These are phyloP conservation scores for Cheilosia urbana DNA, from an alignment of 2,888 invertebrate genomes.

Conservation along the genomic window DNA sequence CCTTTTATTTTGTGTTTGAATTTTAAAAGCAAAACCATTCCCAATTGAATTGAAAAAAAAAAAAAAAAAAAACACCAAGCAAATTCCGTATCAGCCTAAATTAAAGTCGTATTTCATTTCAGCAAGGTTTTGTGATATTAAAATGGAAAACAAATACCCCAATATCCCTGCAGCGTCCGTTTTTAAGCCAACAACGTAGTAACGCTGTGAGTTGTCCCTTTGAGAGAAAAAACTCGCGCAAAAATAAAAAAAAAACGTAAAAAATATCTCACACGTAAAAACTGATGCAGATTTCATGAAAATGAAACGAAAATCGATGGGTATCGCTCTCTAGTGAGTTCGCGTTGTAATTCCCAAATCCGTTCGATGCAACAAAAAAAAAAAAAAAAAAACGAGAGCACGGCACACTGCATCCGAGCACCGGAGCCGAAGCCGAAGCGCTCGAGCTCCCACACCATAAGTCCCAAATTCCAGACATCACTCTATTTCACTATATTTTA, in stretches of 20 bases:
- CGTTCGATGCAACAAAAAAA: neutral
- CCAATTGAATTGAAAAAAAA: neutral
- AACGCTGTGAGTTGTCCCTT: neutral
- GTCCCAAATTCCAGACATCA: slow-evolving; percentile 6
- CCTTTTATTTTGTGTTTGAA: neutral
- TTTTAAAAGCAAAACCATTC: neutral
- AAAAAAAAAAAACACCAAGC: neutral
- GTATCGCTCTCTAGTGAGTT: slow-evolving; percentile 45
- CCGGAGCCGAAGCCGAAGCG: slow-evolving; percentile 7
- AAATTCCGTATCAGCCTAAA: slow-evolving; percentile 29
- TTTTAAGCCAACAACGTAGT: slow-evolving; percentile 8
- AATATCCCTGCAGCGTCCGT: slow-evolving; percentile 55
- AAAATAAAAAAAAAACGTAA: neutral
- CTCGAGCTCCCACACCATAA: slow-evolving; percentile 5
- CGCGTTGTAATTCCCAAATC: slow-evolving; percentile 34
- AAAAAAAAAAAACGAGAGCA: neutral
- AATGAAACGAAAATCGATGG: slow-evolving; percentile 67
- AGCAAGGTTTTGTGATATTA: slow-evolving; percentile 13
- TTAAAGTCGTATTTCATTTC: slow-evolving; percentile 56
- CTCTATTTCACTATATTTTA: slow-evolving; percentile 6
- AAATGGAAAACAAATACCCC: slow-evolving; percentile 45
- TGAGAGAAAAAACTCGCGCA: slow-evolving; percentile 1
- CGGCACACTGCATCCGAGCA: neutral
- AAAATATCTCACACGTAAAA: slow-evolving; percentile 15
- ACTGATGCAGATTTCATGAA: slow-evolving; percentile 52